A percentile compares a stretch with the other conserved stretches of the same genome.
Conservation (phyloP, 1,140 invertebrate genomes). For the Hylyphantes graminicola region DNA sequence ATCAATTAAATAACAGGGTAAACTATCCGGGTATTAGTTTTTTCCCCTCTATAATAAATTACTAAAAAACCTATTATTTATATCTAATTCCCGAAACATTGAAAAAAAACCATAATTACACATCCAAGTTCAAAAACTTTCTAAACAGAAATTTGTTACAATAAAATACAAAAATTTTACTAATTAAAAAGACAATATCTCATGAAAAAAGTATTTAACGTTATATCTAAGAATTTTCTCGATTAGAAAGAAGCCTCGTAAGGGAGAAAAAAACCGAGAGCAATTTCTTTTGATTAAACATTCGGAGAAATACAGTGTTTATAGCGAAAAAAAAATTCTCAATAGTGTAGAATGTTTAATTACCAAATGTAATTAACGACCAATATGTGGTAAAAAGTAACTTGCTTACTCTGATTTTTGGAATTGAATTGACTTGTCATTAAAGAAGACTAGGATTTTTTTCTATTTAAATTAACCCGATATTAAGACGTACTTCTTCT, state of each 20-base stretch:
- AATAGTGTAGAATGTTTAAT: conserved; percentile 50
- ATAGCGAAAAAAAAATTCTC: conserved; percentile 4
- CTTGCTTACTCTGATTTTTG: background rate
- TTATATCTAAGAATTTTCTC: no score
- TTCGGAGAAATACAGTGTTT: background rate
- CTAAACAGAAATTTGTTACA: no score
- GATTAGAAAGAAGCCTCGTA: background rate
- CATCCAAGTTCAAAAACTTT: no score
- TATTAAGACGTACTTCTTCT: conserved; percentile 3
- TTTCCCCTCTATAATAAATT: no score
- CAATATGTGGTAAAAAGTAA: conserved; percentile 16
- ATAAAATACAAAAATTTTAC: no score
- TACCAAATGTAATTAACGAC: conserved; percentile 44
- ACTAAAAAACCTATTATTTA: no score
- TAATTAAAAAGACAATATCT: no score
- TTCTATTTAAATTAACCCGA: background rate
- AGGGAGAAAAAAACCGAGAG: background rate
- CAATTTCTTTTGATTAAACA: conserved; percentile 14
- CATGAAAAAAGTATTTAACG: no score
- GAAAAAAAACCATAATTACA: no score
- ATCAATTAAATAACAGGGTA: no score
- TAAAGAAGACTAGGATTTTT: background rate
- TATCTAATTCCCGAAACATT: no score
- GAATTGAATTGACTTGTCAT: conserved; percentile 40
- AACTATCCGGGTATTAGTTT: no score